Percentiles rank a stretch among this genome's conserved stretches.
Conservation (phyloP, 2,888 invertebrate genomes). For the Plutella xylostella region DNA sequence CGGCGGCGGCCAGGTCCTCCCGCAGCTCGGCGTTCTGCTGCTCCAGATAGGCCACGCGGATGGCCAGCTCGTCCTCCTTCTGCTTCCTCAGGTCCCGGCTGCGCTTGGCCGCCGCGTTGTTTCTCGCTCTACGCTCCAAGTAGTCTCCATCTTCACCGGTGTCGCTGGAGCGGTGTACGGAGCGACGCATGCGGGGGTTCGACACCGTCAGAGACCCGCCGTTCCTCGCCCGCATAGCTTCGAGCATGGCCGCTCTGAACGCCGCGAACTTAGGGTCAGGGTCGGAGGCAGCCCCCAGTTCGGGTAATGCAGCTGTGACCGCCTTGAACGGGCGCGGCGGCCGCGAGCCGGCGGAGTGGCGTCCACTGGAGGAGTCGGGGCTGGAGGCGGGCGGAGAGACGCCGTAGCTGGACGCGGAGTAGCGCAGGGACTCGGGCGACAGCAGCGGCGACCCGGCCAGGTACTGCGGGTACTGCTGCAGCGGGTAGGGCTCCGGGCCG, state of each 20-base stretch:
- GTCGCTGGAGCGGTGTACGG: conserved; percentile 32
- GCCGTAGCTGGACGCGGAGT: background rate
- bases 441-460: no score
- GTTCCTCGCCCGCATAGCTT: conserved; percentile 74
- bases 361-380: conserved; percentile 1
- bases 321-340: conserved; percentile 4
- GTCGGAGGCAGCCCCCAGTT: background rate
- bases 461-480: background rate
- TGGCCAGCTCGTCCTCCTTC: conserved; percentile 93
- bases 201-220: conserved; percentile 66
- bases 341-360: background rate
- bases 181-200: conserved; percentile 80
- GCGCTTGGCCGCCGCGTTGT: conserved; percentile 95
- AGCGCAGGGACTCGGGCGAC: background rate
- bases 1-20: conserved; percentile 68
- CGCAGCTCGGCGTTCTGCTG: conserved; percentile 86
- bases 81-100: conserved; percentile 89
- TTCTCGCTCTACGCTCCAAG: conserved; percentile 88
- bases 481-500: background rate
- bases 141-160: conserved; percentile 81
- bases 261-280: conserved; percentile 74
- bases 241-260: conserved; percentile 76
- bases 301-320: background rate
- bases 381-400: background rate
- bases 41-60: conserved; percentile 88